These are phyloP conservation scores for Acleris sparsana DNA, from an alignment of 2,888 invertebrate genomes.

Conservation along the genomic window DNA sequence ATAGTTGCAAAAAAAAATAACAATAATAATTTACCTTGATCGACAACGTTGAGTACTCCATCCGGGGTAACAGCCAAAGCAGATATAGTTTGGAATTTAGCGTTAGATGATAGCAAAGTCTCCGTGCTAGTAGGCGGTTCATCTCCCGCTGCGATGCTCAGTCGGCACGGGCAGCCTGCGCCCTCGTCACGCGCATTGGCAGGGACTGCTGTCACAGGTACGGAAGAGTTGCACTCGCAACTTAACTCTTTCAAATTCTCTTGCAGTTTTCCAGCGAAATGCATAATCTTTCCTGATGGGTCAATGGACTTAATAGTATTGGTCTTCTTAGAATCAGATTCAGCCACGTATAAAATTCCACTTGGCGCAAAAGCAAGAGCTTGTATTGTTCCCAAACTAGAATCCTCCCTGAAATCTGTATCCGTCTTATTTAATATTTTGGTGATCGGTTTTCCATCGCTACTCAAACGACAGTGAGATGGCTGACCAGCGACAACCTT, in stretches of 20 bases:
- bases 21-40: constrained; percentile 87
- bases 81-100: constrained; percentile 93
- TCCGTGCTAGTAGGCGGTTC: constrained; percentile 91
- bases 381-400: constrained; percentile 92
- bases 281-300: constrained; percentile 94
- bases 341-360: constrained; percentile 96
- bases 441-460: constrained; percentile 71
- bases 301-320: constrained; percentile 93
- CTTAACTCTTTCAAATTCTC: constrained; percentile 82
- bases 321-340: constrained; percentile 93
- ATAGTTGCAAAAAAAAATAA: background rate
- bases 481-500: constrained; percentile 98
- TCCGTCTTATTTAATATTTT: constrained; percentile 73
- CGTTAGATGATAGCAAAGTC: constrained; percentile 94
- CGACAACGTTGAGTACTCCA: constrained; percentile 97
- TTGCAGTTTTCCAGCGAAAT: constrained; percentile 95
- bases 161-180: constrained; percentile 74
- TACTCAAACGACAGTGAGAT: constrained; percentile 91
- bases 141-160: constrained; percentile 82
- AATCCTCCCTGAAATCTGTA: constrained; percentile 84
- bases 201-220: constrained; percentile 81
- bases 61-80: constrained; percentile 97
- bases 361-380: constrained; percentile 96
- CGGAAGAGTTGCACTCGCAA: constrained; percentile 84
- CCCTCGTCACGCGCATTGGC: constrained; percentile 67